These are phyloP conservation scores for Leptodactylus fuscus DNA, from an alignment of 2,113 vertebrate genomes.

Conservation along the genomic window DNA sequence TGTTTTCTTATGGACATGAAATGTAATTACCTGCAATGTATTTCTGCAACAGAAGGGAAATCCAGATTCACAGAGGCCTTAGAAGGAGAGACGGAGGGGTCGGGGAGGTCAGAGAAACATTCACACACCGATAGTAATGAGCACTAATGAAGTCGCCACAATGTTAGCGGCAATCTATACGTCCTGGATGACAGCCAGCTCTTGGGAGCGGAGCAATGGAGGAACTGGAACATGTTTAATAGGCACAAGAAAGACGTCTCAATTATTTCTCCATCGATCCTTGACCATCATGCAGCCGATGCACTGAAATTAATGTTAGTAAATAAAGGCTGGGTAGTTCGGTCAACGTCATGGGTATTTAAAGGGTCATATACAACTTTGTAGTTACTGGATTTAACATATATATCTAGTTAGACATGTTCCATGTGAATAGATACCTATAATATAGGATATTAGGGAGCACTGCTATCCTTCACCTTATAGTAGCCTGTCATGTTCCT, in stretches of 20 bases:
- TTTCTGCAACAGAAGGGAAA: constrained; percentile 32
- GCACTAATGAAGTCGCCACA: constrained; percentile 31
- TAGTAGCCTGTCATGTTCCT: no score
- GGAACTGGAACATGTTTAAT: not conserved
- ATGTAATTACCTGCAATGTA: constrained; percentile 59
- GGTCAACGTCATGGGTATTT: not conserved
- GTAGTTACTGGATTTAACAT: not conserved
- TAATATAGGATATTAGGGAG: no score
- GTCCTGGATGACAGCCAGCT: not conserved
- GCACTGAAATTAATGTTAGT: not conserved
- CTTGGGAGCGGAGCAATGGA: not conserved
- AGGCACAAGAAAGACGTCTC: constrained; percentile 18
- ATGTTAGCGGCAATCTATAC: not conserved
- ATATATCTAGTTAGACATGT: no score
- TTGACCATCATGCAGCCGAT: not conserved
- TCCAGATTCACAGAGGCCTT: not conserved
- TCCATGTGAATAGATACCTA: no score
- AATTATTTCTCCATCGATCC: constrained; percentile 25
- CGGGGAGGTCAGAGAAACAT: constrained; percentile 31
- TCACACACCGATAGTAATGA: constrained; percentile 1
- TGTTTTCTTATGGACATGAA: constrained; percentile 55
- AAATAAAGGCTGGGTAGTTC: not conserved
- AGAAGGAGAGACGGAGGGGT: not conserved
- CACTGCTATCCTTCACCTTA: no score
- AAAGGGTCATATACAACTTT: not conserved